Conservation (phyloP, 2,797 vertebrate species). For the Lagorchestes hirsutus region DNA sequence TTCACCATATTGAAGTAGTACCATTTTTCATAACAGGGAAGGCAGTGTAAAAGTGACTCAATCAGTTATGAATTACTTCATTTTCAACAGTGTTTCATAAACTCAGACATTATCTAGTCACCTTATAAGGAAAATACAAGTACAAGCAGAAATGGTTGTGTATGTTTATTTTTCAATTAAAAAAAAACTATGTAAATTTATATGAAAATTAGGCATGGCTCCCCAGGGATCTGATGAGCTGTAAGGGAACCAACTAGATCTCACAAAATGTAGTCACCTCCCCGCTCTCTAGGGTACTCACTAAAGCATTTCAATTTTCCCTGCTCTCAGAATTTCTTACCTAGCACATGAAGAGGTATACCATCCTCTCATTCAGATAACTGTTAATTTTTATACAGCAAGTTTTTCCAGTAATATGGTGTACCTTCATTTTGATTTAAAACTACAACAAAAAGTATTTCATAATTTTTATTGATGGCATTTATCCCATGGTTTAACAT, state of each 20-base stretch:
- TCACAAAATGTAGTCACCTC: not conserved
- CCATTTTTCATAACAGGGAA: not conserved
- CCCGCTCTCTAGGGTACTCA: conserved; percentile 4
- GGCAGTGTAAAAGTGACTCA: not conserved
- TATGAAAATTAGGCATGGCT: conserved; percentile 55
- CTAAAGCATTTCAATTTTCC: conserved; percentile 40
- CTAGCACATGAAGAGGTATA: not conserved
- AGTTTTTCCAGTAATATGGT: conserved; percentile 37
- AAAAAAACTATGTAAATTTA: conserved; percentile 48
- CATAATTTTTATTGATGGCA: conserved; percentile 98
- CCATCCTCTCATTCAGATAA: conserved; percentile 44
- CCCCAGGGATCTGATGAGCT: conserved; percentile 55
- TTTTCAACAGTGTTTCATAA: conserved; percentile 9
- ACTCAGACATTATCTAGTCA: not conserved
- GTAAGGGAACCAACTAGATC: conserved; percentile 27
- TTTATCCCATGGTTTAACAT: conserved; percentile 99
- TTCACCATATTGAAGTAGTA: not conserved
- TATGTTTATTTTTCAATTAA: conserved; percentile 72
- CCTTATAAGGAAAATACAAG: conserved; percentile 63
- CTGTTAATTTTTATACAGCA: conserved; percentile 41
- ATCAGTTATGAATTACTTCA: not conserved
- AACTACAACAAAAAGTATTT: conserved; percentile 84
- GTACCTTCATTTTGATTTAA: conserved; percentile 64
- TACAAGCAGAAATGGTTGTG: conserved; percentile 59
- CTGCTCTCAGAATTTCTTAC: conserved; percentile 34